Base-by-base conservation (phyloP, 2,888 invertebrate species). In the Eupithecia abbreviata region DNA sequence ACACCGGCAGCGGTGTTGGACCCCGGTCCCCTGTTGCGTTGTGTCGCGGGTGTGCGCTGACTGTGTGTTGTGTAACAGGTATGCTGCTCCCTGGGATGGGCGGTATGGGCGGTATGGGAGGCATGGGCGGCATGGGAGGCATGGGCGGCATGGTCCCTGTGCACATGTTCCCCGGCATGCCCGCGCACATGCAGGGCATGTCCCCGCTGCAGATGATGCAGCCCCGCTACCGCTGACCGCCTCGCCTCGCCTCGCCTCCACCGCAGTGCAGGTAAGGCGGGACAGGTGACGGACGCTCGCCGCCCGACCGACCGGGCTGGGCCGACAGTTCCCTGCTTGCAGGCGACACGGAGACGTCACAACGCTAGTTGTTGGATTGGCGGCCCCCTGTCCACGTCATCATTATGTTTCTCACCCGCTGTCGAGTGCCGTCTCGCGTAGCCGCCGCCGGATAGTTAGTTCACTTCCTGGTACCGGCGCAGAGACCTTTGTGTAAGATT, bases 201-300 rank as follows among this genome's bases (percentile, higher is more conserved):
- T 71, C 71, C 2, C 62, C 58, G 10, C 68, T 78, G 72, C 96
- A 95, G 81, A 96, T 96, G 96, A 97, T 98, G 97, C 97, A 97
- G 94, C 98, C 98, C 84, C 97, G 98, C 93, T 98, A 96, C 96
- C 97, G 98, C 96, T 98, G 97, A 92, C 77, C 81, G 81, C 65
- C 55, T 58, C n/a, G 72, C 41, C 62, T n/a, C 18, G 62, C 62
- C 51, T 62, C 18, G 62, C 55, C 55, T n/a, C 55, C 55, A 58
- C 55, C 18, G 70, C 68, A 87, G 87, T 58, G 70, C 68, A 87
- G 87, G 89, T 87, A 87, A 88, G 82, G 58, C 73, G 62, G 88
- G 90, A 89, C 90, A 90, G 90, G 90, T 90, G 88, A 87, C 86
- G 82, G 55, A 58, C 55, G 84, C 84, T 85, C 86, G 86, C 77